Evolutionary conservation across 2,888 invertebrate species (phyloP).

Genomic region (Eupithecia vulgata): DNA sequence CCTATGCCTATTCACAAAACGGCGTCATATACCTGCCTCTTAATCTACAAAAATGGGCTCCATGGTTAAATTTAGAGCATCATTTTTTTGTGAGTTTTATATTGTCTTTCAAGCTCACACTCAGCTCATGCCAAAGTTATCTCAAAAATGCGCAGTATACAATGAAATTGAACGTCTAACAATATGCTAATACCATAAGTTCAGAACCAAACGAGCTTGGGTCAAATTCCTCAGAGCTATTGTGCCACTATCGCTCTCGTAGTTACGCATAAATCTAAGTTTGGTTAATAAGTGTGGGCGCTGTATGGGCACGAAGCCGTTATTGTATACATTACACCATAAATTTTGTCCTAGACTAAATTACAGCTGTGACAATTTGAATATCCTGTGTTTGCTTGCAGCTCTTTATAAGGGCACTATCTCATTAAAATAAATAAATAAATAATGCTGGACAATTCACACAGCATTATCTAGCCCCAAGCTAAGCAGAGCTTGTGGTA

Average conservation of each 20-base stretch:
- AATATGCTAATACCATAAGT: constrained; percentile 48
- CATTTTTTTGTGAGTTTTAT: neutral
- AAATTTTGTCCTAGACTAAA: constrained; percentile 54
- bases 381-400: constrained; percentile 19
- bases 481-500: too few species aligned
- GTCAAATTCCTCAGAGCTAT: constrained; percentile 78
- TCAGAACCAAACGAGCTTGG: constrained; percentile 58
- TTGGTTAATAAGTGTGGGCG: constrained; percentile 81
- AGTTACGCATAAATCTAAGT: constrained; percentile 77
- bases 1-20: too few species aligned
- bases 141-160: constrained; percentile 22
- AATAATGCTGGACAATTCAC: too few species aligned
- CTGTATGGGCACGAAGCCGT: constrained; percentile 70
- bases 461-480: too few species aligned
- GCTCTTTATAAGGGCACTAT: neutral
- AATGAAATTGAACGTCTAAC: constrained; percentile 41
- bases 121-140: neutral
- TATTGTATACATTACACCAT: constrained; percentile 58
- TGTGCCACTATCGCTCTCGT: constrained; percentile 73
- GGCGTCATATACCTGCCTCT: too few species aligned
- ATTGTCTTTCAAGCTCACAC: neutral
- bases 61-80: neutral
- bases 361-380: constrained; percentile 34
- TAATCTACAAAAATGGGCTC: too few species aligned
- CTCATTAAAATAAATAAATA: too few species aligned